These are phyloP conservation scores for Spermophilus dauricus DNA, from an alignment of 2,113 vertebrate species.

Conservation along the genomic window DNA sequence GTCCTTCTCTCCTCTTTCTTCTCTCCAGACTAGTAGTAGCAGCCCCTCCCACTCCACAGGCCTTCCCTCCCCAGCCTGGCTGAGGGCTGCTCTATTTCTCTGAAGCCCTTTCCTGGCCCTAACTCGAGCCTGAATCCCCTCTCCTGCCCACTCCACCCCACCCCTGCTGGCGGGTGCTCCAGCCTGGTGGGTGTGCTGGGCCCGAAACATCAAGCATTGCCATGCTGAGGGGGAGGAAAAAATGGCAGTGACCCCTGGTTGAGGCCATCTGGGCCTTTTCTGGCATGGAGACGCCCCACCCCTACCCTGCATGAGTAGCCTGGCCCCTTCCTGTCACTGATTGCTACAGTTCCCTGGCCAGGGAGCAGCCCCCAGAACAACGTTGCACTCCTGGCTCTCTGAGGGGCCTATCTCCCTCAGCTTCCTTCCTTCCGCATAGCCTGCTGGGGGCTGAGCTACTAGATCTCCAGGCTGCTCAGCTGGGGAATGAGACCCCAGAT, in stretches of 20 bases:
- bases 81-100: neutral
- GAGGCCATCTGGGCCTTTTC: neutral
- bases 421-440: neutral
- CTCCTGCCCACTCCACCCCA: fast-evolving
- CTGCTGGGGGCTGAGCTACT: neutral
- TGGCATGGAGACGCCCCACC: neutral
- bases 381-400: neutral
- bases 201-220: neutral
- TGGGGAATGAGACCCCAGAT: neutral
- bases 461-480: neutral
- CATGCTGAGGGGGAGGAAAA: neutral
- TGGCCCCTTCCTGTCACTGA: neutral
- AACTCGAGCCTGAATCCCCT: neutral
- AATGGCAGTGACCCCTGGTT: neutral
- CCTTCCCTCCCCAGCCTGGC: neutral
- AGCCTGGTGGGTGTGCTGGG: too few relatives aligned
- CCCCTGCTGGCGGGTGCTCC: too few relatives aligned
- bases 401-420: neutral
- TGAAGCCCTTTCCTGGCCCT: neutral
- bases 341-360: neutral
- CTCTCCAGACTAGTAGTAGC: neutral
- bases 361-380: neutral
- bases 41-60: neutral
- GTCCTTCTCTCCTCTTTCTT: neutral
- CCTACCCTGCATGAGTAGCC: neutral